phyloP scores from a whole-genome alignment of 2,113 vertebrate species.

The Todiramphus chloris region DNA sequence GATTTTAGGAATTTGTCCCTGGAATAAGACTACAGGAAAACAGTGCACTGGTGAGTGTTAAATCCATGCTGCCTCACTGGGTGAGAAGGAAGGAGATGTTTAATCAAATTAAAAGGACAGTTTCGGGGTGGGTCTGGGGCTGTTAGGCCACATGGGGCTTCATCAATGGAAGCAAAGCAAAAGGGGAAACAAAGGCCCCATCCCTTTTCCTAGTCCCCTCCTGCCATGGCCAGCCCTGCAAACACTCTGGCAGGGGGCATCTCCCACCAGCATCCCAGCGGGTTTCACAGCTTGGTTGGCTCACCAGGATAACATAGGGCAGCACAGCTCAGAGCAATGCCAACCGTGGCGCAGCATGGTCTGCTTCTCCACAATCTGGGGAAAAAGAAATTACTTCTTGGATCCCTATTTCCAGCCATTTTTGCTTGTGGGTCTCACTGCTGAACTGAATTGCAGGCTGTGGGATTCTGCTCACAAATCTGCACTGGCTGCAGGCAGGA shows the following conservation, averaged over 20 bases:
- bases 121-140: not conserved
- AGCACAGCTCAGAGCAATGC: fast-evolving
- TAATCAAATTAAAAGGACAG: not conserved
- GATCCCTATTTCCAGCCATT: not conserved
- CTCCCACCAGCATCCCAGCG: fast-evolving
- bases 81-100: not conserved
- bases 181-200: constrained; percentile 31
- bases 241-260: fast-evolving
- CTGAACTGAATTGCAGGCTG: not conserved
- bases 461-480: not conserved
- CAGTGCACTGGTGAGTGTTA: not conserved
- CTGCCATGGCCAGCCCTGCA: not conserved
- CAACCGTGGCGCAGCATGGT: not conserved
- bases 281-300: fast-evolving
- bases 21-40: not conserved
- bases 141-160: constrained; percentile 15
- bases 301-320: fast-evolving
- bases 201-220: not conserved
- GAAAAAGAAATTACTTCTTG: not conserved
- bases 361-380: not conserved
- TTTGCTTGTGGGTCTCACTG: not conserved
- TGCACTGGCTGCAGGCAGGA: fast-evolving
- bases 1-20: constrained; percentile 20
- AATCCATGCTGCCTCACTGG: not conserved
- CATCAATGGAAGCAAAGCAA: constrained; percentile 35